A percentile compares a stretch with the other conserved stretches of the same genome.
phyloP scores from a whole-genome alignment of 2,888 invertebrate genomes.

The Drosophila sordidula region DNA sequence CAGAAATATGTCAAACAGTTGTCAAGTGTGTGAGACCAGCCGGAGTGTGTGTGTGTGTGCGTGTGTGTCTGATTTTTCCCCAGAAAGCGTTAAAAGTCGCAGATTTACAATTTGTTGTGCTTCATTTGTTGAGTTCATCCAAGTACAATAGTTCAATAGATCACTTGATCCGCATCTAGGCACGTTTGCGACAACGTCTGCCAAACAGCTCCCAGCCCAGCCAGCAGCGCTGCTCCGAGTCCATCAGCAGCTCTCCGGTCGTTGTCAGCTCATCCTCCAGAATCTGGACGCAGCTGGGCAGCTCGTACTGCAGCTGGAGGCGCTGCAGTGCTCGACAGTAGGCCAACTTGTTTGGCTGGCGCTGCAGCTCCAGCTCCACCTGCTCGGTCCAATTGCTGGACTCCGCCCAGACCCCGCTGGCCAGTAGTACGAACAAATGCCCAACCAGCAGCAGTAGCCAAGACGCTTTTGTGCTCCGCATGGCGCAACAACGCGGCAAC shows the following conservation, averaged over 20 bases:
- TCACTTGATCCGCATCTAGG: conserved; percentile 10
- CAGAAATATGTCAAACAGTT: conserved; percentile 16
- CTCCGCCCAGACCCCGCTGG: conserved; percentile 8
- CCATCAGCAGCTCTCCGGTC: conserved; percentile 59
- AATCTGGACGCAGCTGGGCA: conserved; percentile 37
- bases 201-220: conserved; percentile 50
- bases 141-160: not conserved
- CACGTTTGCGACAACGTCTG: conserved; percentile 57
- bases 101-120: not conserved
- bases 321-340: conserved; percentile 54
- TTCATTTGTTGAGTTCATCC: not conserved
- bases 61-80: conserved; percentile 7
- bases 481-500: conserved; percentile 17
- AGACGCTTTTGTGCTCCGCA: conserved; percentile 19
- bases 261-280: conserved; percentile 33
- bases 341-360: conserved; percentile 50
- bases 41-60: too few species aligned
- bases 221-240: conserved; percentile 42
- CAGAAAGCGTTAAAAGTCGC: conserved; percentile 1
- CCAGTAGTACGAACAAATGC: conserved; percentile 33
- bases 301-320: conserved; percentile 25
- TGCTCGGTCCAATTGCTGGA: conserved; percentile 23
- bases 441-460: conserved; percentile 14
- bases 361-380: conserved; percentile 28
- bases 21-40: conserved; percentile 15